Evolutionary conservation across 2,888 invertebrate genomes (phyloP).

Genomic region (Pecten maximus): DNA sequence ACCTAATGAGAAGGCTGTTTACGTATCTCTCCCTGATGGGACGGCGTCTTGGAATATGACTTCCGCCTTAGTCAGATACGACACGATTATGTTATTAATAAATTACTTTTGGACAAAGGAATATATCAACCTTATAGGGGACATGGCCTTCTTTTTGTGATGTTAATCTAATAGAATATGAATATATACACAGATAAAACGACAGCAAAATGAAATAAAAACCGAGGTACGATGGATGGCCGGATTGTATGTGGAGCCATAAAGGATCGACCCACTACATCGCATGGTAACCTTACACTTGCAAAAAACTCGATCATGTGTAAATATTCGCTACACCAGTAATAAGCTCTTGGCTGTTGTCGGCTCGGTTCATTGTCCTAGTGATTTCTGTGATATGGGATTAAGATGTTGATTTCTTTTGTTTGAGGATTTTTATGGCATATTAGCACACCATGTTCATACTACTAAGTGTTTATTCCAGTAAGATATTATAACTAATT

Average conservation of each 20-base stretch:
- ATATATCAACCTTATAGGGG: not conserved
- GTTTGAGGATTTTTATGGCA: not conserved
- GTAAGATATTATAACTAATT: no score
- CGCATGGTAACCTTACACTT: not conserved
- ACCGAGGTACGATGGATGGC: not conserved
- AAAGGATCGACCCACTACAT: not conserved
- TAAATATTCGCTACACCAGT: not conserved
- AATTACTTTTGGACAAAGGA: not conserved
- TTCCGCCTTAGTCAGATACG: not conserved
- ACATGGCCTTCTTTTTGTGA: not conserved
- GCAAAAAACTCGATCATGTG: not conserved
- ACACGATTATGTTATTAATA: slow-evolving; percentile 2
- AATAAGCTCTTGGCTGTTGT: not conserved
- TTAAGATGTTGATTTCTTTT: not conserved
- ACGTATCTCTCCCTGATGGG: not conserved
- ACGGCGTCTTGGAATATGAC: not conserved
- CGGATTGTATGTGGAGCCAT: not conserved
- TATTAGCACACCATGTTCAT: not conserved
- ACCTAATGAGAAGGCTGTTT: not conserved
- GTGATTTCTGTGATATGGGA: not conserved
- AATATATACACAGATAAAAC: not conserved
- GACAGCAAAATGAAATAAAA: not conserved
- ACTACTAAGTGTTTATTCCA: no score
- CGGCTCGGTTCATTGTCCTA: not conserved
- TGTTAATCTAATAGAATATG: not conserved